Conservation (phyloP, 2,113 vertebrate genomes). For the Albula goreensis region DNA sequence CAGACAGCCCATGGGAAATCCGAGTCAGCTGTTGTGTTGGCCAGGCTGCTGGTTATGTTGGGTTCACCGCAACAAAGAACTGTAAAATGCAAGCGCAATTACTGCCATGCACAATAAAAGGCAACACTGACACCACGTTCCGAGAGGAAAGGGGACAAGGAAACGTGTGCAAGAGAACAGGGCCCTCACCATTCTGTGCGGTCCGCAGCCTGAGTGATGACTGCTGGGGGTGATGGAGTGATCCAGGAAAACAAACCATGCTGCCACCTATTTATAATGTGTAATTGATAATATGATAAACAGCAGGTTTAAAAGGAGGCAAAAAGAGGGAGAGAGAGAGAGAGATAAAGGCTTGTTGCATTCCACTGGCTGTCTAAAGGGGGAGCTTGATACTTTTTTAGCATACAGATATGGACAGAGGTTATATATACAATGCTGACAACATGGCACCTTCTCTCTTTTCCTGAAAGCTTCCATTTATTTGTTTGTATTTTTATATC, state of each 20-base stretch:
- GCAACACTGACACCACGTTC: constrained; percentile 47
- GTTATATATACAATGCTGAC: constrained; percentile 24
- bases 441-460: constrained; percentile 36
- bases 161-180: constrained; percentile 28
- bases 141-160: constrained; percentile 19
- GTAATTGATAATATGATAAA: constrained; percentile 75
- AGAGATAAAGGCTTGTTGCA: not conserved
- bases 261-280: constrained; percentile 68
- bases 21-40: not conserved
- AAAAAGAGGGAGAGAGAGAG: not conserved
- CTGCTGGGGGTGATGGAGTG: constrained; percentile 67
- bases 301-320: constrained; percentile 23
- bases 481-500: constrained; percentile 50
- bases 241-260: constrained; percentile 56
- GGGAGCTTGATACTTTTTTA: constrained; percentile 56
- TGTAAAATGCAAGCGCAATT: constrained; percentile 67
- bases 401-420: constrained; percentile 37
- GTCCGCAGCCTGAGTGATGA: constrained; percentile 72
- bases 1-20: not conserved
- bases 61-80: constrained; percentile 61
- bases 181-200: constrained; percentile 57
- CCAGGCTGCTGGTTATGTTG: constrained; percentile 21
- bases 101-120: constrained; percentile 68
- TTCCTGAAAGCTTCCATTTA: constrained; percentile 57
- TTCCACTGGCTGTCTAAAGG: not conserved